A percentile compares a stretch with the other conserved stretches of the same genome.
phyloP scores from a whole-genome alignment of 2,113 vertebrate species.

The Gobius niger region DNA sequence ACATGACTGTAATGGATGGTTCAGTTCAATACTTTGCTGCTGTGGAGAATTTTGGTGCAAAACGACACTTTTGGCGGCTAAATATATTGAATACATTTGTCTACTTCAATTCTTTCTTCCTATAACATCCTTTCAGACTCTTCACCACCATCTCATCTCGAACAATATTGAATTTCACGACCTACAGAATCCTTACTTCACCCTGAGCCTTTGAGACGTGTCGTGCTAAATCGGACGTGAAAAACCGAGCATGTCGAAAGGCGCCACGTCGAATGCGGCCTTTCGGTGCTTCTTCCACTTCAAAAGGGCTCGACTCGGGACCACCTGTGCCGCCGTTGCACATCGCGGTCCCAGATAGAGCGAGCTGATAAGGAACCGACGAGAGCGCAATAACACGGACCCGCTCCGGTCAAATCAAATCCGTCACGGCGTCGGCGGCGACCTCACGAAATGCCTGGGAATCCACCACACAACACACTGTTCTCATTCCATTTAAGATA shows the following conservation, averaged over 20 bases:
- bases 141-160: not conserved
- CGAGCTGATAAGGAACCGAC: slow-evolving; percentile 19
- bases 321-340: slow-evolving; percentile 8
- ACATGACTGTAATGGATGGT: no score
- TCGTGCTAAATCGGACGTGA: slow-evolving; percentile 13
- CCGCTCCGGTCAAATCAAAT: slow-evolving; percentile 31
- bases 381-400: slow-evolving; percentile 4
- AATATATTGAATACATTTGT: no score
- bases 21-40: no score
- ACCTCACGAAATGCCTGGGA: slow-evolving; percentile 33
- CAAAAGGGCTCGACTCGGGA: slow-evolving; percentile 3
- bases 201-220: not conserved
- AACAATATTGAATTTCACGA: not conserved
- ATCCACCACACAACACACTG: slow-evolving; percentile 26
- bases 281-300: slow-evolving; percentile 7
- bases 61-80: no score
- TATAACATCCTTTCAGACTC: not conserved
- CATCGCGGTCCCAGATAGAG: not conserved
- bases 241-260: not conserved
- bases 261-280: not conserved
- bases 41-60: no score
- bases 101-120: not conserved
- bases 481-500: slow-evolving; percentile 14
- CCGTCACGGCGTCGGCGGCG: slow-evolving; percentile 28
- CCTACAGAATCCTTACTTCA: not conserved